A percentile compares a stretch with the other conserved stretches of the same genome.
Evolutionary conservation across 2,797 vertebrate species (phyloP).

Genomic region (Poecilia wingei): DNA sequence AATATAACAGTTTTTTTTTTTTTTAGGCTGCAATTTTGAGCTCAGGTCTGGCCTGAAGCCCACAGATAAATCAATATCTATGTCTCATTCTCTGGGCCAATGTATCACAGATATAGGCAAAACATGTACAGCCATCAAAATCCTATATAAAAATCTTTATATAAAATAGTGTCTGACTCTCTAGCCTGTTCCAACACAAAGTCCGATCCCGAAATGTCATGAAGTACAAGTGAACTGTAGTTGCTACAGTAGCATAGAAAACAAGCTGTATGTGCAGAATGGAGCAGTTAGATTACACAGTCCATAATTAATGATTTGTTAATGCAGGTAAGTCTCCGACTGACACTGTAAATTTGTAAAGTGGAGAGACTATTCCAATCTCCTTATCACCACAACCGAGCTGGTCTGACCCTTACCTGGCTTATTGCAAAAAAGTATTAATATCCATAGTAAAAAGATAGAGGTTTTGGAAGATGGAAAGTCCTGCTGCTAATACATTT

Average conservation of each 20-base stretch:
- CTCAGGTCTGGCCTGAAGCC: constrained; percentile 42
- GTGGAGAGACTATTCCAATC: constrained; percentile 31
- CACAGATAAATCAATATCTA: constrained; percentile 61
- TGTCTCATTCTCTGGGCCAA: constrained; percentile 48
- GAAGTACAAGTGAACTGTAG: background rate
- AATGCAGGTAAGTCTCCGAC: background rate
- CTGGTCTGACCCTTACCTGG: constrained; percentile 31
- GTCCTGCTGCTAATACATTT: constrained; percentile 63
- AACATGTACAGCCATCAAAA: constrained; percentile 30
- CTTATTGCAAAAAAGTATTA: constrained; percentile 46
- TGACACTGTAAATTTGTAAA: constrained; percentile 11
- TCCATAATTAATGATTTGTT: background rate
- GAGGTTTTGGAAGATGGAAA: constrained; percentile 65
- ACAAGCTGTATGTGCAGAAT: constrained; percentile 4
- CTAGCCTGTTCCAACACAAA: constrained; percentile 8
- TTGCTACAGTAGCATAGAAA: constrained; percentile 39
- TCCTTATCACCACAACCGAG: constrained; percentile 54
- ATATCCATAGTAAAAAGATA: constrained; percentile 53
- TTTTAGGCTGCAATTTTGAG: constrained; percentile 53
- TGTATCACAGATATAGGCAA: constrained; percentile 35
- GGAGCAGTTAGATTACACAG: background rate
- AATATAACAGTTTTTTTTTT: constrained; percentile 60
- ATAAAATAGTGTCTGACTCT: constrained; percentile 12
- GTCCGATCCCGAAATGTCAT: constrained; percentile 7
- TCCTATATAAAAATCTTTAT: constrained; percentile 9